Base-by-base conservation (phyloP, 2,888 invertebrate genomes). In the Andrena hattorfiana region DNA sequence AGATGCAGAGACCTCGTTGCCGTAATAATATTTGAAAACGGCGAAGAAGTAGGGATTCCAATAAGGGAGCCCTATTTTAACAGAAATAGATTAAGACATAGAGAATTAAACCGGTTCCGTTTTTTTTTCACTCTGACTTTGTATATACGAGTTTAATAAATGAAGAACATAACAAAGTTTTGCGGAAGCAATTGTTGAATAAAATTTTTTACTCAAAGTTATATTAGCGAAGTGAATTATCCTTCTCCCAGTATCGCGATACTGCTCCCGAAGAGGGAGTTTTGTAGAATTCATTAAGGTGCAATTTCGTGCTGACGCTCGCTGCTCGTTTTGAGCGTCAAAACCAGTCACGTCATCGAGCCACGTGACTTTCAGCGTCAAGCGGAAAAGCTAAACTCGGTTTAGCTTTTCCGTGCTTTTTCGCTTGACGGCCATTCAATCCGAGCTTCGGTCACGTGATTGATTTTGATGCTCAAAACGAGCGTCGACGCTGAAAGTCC, bases 101-200 rank as follows among this genome's bases (percentile, higher is more conserved):
- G 64, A 30, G 64, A 68, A 81, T 68, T 64, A 8, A 81, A 68
- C 56, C n/a, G 16, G 20, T 81, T 63, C 66, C 20, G 0, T 49
- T n/a, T 30, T 62, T 59, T 70, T 75, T 73, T 63, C 67, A 68
- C 30, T 74, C 66, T 59, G 32, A 74, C 59, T 75, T 78, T 84
- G 84, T 84, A 84, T 77, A 84, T 84, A 84, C 6, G 26, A 82
- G 64, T 78, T 82, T 82, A 82, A 82, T 83, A 69, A 76, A 49
- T 51, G 73, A 13, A 56, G 56, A 64, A 62, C 35, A 66, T 76
- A 77, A 79, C 56, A 71, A 62, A 63, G 35, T 72, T 56, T 67
- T 72, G 54, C 62, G 23, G 35, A 62, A 63, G 28, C 63, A 68
- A 35, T 35, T 78, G 67, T 68, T 72, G 28, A 79, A 81, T 78